Evolutionary conservation across 2,888 invertebrate genomes (phyloP), one percentile per base, ranked within the genome.

Genomic region (Caenorhabditis uteleia): DNA sequence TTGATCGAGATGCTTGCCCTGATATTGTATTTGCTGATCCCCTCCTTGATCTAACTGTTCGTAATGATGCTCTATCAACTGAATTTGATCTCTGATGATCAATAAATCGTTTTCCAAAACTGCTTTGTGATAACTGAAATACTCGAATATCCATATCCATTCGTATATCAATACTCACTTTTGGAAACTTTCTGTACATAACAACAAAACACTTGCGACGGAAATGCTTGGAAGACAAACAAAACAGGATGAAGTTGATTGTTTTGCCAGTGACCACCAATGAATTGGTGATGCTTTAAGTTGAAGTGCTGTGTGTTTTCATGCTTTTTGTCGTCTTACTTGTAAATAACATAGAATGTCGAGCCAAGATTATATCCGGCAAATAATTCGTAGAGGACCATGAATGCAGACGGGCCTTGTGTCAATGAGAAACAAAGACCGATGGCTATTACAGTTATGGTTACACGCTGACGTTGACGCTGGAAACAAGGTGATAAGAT

Each of bases 341-440:
- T 69, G 49, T 56, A 71, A 0, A 71, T 55, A 4, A 56, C 55
- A 34, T 74, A 75, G 26, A 75, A 71, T 2, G 60, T 61, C 16
- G 57, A 40, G 2, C 69, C 67, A 14, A 67, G 18, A 31, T 60
- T 46, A 46, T 62, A 78, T 10, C 77, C 77, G 7, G 67, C 66
- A 20, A 78, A 59, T 16, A 82, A 56, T 46, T 81, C 81, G 56
- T 75, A 77, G 3, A 81, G 48, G 1, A 73, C 75, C 70, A 82
- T 76, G n/a, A 82, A 73, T 1, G 82, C 82, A 1, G 82, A 82
- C 2, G 82, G 82, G 10, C 79, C 82, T 45, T 82, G 82, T 6
- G 76, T 82, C 16, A 82, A 39, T 0, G 82, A 78, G 58, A 82
- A 80, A 40, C 77, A 78, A 3, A 77, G 49, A 4, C 79, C 79